phyloP scores from a whole-genome alignment of 2,113 vertebrate species.

The Gallinago jamesoni region DNA sequence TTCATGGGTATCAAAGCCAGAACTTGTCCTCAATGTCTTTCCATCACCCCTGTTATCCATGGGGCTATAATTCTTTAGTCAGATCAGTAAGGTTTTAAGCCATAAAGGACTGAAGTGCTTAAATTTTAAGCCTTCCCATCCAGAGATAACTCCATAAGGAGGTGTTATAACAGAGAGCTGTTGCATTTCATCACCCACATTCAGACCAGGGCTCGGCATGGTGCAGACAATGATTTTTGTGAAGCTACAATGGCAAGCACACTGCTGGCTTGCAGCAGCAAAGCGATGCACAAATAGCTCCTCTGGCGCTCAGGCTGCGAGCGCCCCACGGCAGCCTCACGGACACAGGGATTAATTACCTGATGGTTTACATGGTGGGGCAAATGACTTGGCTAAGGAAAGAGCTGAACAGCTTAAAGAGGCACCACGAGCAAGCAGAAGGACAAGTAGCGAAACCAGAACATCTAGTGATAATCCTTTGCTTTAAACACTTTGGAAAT shows the following conservation, averaged over 20 bases:
- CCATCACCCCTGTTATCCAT: not conserved
- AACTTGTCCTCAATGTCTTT: not conserved
- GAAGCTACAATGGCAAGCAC: not conserved
- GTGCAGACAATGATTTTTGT: not conserved
- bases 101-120: not conserved
- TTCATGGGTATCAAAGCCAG: not conserved
- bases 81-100: not conserved
- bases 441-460: not conserved
- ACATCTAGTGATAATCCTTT: not conserved
- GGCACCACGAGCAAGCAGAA: not conserved
- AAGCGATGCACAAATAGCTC: not conserved
- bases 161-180: not conserved
- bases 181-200: not conserved
- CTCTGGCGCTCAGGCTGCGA: not conserved
- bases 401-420: not conserved
- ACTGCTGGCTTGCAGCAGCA: not conserved
- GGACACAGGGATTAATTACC: not conserved
- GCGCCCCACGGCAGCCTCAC: rapidly evolving
- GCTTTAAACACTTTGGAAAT: not conserved
- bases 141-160: not conserved
- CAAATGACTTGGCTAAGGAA: not conserved
- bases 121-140: not conserved
- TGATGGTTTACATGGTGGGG: rapidly evolving
- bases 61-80: not conserved
- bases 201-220: not conserved